Base-by-base conservation (phyloP, 2,888 invertebrate genomes). In the Odontomyia ornata region DNA sequence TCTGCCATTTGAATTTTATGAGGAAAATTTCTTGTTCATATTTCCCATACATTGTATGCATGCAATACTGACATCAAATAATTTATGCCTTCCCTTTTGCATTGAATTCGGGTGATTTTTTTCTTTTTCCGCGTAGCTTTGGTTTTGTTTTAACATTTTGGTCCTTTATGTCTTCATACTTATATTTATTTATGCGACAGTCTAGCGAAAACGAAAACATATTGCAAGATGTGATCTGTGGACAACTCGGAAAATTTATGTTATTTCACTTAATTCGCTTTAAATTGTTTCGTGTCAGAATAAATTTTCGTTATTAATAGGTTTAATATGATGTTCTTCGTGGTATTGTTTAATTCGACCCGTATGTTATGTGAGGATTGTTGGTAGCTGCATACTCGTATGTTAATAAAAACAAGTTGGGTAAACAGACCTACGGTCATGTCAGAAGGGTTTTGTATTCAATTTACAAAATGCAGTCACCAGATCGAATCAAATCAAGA, bases 251-350 rank as follows among this genome's bases (percentile, higher is more conserved):
- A 69, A 73, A 73, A 73, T 73, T 73, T 73, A 73, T 73, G 60
- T 73, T 36, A 73, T 57, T 73, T 73, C 57, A 36, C 13, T 73
- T 73, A 73, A 73, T 73, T 73, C 73, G 60, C 57, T 60, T 57
- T 73, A 60, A 60, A 73, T 73, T 73, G 73, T 73, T 73, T 57
- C 36, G n/a, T 36, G 73, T 73, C 73, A 73, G 73, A 60, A 73
- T 73, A 73, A 73, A 73, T 73, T 73, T 60, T 60, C 36, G 73
- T 73, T 73, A 73, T 73, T 73, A 73, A 73, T 57, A 73, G 57
- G 57, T 36, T 30, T 18, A 72, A 56, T 72, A 72, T 72, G 18
- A 28, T 56, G 52, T 57, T 15, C 27, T 72, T 36, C 36, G 3
- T 36, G 36, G 18, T 52, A 27, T 27, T 15, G 47, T 46, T 25